These are phyloP conservation scores for Acanthacorydalis orientalis DNA, from an alignment of 2,888 invertebrate species.

Conservation along the genomic window DNA sequence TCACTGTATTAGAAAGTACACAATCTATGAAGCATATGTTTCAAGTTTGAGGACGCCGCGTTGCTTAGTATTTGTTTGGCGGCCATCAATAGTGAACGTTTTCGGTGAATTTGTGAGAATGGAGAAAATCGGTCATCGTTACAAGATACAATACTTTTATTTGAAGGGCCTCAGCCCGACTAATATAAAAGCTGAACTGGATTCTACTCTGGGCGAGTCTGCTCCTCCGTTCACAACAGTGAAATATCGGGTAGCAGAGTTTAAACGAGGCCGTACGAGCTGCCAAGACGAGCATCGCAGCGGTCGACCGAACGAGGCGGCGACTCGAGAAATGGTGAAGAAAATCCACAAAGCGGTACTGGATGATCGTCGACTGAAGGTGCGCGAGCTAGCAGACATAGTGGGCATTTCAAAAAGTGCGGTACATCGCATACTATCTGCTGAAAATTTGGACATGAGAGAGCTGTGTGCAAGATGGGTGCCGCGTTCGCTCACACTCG, in stretches of 20 bases:
- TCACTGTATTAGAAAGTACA: conserved; percentile 6
- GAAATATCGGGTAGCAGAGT: conserved; percentile 8
- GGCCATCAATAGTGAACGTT: conserved; percentile 7
- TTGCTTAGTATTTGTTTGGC: conserved; percentile 3
- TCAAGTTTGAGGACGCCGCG: conserved; percentile 5
- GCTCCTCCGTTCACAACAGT: conserved; percentile 9
- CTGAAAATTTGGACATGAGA: conserved; percentile 13
- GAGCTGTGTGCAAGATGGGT: conserved; percentile 14
- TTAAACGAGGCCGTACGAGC: conserved; percentile 11
- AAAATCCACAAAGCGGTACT: conserved; percentile 11
- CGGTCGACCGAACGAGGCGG: conserved; percentile 9
- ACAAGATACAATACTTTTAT: conserved; percentile 10
- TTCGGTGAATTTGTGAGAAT: conserved; percentile 6
- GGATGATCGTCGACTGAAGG: background rate
- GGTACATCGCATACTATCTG: conserved; percentile 5
- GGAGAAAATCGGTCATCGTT: conserved; percentile 6
- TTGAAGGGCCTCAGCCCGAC: conserved; percentile 10
- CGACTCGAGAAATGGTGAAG: conserved; percentile 4
- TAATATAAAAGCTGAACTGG: conserved; percentile 13
- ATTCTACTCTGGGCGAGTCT: conserved; percentile 13
- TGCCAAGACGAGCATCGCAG: conserved; percentile 11
- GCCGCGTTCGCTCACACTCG: conserved; percentile 11
- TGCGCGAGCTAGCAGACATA: background rate
- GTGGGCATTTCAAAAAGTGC: background rate
- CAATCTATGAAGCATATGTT: conserved; percentile 8